Conservation (phyloP, 2,797 vertebrate genomes). For the Halcyon leucocephala region DNA sequence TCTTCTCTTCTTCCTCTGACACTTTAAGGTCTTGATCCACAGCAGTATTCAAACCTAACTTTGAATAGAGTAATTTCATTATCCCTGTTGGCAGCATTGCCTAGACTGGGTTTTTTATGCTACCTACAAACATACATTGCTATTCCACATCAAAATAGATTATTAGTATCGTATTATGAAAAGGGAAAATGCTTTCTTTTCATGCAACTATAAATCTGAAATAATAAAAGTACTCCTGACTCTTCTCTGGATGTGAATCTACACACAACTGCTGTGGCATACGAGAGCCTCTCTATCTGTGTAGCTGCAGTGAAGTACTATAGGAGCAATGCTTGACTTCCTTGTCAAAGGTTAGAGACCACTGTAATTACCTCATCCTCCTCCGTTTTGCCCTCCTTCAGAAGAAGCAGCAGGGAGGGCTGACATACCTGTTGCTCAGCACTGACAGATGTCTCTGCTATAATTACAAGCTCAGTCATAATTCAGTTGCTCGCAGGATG, state of each 20-base stretch:
- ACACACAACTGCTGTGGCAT: not conserved
- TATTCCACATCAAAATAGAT: not conserved
- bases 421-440: constrained; percentile 14
- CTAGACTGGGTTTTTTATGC: not conserved
- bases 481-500: not conserved
- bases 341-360: not conserved
- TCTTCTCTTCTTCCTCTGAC: not conserved
- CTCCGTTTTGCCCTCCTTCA: not conserved
- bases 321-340: not conserved
- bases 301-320: not conserved
- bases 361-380: not conserved
- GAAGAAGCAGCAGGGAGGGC: not conserved
- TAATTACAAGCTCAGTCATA: constrained; percentile 2
- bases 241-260: not conserved
- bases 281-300: not conserved
- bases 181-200: not conserved
- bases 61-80: not conserved
- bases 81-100: not conserved
- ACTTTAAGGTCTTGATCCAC: not conserved
- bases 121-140: not conserved
- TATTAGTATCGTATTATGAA: not conserved
- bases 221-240: not conserved
- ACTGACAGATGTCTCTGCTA: constrained; percentile 3
- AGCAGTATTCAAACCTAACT: not conserved
- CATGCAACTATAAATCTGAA: not conserved